phyloP scores from a whole-genome alignment of 2,113 vertebrate species.

The Anguilla rostrata region DNA sequence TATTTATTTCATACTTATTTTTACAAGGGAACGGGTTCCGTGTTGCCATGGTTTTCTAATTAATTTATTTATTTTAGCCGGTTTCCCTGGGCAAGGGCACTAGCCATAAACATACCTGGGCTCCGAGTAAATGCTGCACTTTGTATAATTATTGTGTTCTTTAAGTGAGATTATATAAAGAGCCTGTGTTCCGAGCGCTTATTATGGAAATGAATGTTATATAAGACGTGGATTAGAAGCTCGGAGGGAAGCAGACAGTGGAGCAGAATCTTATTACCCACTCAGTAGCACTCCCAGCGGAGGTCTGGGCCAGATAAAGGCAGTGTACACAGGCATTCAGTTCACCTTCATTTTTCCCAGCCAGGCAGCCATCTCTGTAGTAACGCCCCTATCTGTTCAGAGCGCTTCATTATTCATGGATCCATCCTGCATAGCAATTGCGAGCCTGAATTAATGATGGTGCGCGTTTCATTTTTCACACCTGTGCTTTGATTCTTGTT shows the following conservation, averaged over 20 bases:
- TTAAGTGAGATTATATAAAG: constrained; percentile 45
- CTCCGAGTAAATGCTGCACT: constrained; percentile 36
- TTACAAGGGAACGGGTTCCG: neutral
- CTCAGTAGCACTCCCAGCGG: constrained; percentile 43
- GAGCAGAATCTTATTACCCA: constrained; percentile 46
- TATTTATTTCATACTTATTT: constrained; percentile 1
- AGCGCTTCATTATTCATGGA: constrained; percentile 44
- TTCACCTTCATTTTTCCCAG: constrained; percentile 27
- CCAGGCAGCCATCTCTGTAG: constrained; percentile 33
- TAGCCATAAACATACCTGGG: constrained; percentile 19
- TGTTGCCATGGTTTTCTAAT: constrained; percentile 6
- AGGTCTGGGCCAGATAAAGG: constrained; percentile 25
- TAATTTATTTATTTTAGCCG: constrained; percentile 2
- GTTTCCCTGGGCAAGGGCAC: constrained; percentile 14
- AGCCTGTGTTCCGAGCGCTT: constrained; percentile 32
- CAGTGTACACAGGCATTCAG: constrained; percentile 12
- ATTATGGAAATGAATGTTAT: constrained; percentile 51
- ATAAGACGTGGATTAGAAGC: constrained; percentile 40
- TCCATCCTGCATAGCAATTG: constrained; percentile 39
- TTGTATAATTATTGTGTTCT: constrained; percentile 48
- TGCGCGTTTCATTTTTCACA: constrained; percentile 17
- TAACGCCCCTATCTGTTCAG: constrained; percentile 43
- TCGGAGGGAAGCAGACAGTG: constrained; percentile 32
- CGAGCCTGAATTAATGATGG: constrained; percentile 46
- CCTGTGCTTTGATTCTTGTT: constrained; percentile 20